Evolutionary conservation across 1,140 invertebrate species (phyloP).

Genomic region (Tachypleus tridentatus): DNA sequence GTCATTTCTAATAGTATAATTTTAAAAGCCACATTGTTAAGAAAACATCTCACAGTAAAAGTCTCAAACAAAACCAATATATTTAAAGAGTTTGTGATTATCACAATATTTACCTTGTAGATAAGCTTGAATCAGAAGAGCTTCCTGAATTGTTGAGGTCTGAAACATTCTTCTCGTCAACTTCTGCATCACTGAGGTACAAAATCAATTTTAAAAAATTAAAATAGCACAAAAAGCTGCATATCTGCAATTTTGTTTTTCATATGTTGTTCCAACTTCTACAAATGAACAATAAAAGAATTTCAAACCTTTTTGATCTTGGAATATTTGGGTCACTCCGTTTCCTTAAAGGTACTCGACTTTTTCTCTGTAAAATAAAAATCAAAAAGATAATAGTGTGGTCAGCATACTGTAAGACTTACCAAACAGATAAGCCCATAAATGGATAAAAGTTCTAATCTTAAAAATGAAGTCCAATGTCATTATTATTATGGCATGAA

Average conservation of each 20-base stretch:
- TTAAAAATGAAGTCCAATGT: too few relatives aligned
- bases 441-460: too few relatives aligned
- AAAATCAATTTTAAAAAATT: constrained; percentile 5
- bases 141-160: constrained; percentile 32
- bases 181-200: constrained; percentile 33
- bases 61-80: too few relatives aligned
- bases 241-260: constrained; percentile 7
- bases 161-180: constrained; percentile 30
- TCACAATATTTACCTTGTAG: constrained; percentile 26
- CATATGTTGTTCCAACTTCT: not conserved
- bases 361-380: constrained; percentile 21
- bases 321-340: constrained; percentile 26
- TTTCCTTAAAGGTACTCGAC: constrained; percentile 22
- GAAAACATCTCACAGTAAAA: too few relatives aligned
- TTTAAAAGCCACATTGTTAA: too few relatives aligned
- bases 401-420: too few relatives aligned
- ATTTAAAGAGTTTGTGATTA: too few relatives aligned
- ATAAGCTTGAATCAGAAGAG: constrained; percentile 37
- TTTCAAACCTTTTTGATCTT: constrained; percentile 20
- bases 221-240: not conserved
- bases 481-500: too few relatives aligned
- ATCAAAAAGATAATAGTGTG: too few relatives aligned
- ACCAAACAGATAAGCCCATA: too few relatives aligned
- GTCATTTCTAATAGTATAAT: too few relatives aligned
- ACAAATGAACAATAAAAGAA: not conserved